phyloP scores from a whole-genome alignment of 2,797 vertebrate species.

The Melanotaenia maccullochi region DNA sequence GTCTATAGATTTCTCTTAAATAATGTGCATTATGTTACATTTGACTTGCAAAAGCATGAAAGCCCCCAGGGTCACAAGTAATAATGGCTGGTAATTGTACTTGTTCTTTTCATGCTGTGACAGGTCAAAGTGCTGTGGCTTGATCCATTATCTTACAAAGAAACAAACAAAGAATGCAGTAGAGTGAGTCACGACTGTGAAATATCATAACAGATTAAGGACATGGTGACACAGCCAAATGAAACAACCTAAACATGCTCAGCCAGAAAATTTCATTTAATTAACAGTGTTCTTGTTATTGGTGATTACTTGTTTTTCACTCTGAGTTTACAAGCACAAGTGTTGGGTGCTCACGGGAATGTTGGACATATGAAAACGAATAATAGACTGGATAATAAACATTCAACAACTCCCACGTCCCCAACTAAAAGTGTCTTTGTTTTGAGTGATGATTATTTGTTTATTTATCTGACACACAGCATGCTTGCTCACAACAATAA shows the following conservation, averaged over 20 bases:
- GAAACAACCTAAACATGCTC: background rate
- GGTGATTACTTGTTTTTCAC: background rate
- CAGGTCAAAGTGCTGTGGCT: conserved; percentile 10
- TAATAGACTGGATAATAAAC: background rate
- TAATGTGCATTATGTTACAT: too few species aligned
- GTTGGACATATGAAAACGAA: background rate
- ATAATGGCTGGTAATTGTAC: background rate
- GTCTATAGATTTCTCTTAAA: too few species aligned
- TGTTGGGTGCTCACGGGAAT: background rate
- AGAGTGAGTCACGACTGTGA: background rate
- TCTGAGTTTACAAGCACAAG: background rate
- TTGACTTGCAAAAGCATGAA: conserved; percentile 17
- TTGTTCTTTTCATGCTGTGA: conserved; percentile 13
- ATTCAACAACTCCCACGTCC: background rate
- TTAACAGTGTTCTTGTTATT: background rate
- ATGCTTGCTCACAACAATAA: background rate
- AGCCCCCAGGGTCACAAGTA: conserved; percentile 8
- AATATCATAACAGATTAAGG: background rate
- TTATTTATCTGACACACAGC: background rate
- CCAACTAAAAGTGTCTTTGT: background rate
- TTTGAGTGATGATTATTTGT: background rate
- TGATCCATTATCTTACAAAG: background rate
- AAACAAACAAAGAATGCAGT: background rate
- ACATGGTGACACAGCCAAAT: background rate
- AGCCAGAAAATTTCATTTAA: background rate